A percentile compares a stretch with the other conserved stretches of the same genome.
phyloP scores from a whole-genome alignment of 2,797 vertebrate species.

The Pitangus sulphuratus region DNA sequence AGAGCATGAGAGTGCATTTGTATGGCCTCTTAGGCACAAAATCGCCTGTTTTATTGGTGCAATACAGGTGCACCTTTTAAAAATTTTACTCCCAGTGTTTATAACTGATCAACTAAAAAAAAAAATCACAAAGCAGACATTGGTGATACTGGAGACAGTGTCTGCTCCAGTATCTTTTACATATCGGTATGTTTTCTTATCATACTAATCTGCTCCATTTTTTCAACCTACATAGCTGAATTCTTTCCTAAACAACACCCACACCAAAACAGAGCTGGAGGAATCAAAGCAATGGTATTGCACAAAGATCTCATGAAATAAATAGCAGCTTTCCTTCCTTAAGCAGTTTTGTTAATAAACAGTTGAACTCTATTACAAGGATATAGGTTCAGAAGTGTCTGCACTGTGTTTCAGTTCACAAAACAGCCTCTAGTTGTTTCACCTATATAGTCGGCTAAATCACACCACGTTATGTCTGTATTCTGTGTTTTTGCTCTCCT shows the following conservation, averaged over 20 bases:
- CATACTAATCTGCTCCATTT: background rate
- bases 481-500: background rate
- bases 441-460: background rate
- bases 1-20: slow-evolving; percentile 33
- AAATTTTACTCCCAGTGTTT: slow-evolving; percentile 36
- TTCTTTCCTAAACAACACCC: background rate
- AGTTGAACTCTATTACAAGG: background rate
- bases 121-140: background rate
- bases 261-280: background rate
- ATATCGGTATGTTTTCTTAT: background rate
- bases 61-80: slow-evolving; percentile 17
- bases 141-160: background rate
- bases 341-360: background rate
- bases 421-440: background rate
- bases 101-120: background rate
- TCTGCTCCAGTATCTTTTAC: background rate
- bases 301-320: background rate
- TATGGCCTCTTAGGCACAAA: slow-evolving; percentile 51
- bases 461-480: background rate
- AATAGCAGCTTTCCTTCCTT: background rate
- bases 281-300: background rate
- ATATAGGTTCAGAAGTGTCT: background rate
- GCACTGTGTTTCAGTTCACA: background rate
- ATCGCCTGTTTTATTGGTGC: slow-evolving; percentile 35
- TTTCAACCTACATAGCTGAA: background rate